Evolutionary conservation across 2,888 invertebrate species (phyloP).

Genomic region (Amblyjoppa fuscipennis): DNA sequence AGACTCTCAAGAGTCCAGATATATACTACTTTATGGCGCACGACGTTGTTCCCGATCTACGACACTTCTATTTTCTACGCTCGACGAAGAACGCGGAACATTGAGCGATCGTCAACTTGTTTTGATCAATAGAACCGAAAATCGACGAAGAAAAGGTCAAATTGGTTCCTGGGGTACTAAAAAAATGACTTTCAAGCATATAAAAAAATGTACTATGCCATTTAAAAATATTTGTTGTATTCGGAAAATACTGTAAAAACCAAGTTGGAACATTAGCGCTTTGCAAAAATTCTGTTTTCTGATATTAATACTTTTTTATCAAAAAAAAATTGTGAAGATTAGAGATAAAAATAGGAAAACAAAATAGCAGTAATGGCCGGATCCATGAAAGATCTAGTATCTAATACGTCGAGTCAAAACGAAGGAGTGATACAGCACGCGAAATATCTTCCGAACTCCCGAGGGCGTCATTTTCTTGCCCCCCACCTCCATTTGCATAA

Average conservation of each 20-base stretch:
- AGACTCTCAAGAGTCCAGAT: constrained; percentile 57
- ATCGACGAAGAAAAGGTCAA: background rate
- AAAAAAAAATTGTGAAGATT: background rate
- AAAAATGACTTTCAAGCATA: background rate
- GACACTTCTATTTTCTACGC: constrained; percentile 24
- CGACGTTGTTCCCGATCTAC: constrained; percentile 27
- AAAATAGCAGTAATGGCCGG: background rate
- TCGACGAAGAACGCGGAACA: background rate
- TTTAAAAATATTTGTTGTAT: background rate
- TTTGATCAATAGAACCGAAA: constrained; percentile 19
- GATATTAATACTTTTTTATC: background rate
- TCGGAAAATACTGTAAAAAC: background rate
- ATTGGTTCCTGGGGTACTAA: background rate
- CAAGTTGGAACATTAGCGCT: background rate
- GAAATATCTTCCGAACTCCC: constrained; percentile 54
- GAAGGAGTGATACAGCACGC: constrained; percentile 50
- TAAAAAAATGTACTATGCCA: background rate
- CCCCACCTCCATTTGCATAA: constrained; percentile 69
- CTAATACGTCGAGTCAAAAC: constrained; percentile 36
- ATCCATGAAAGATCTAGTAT: background rate
- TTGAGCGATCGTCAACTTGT: constrained; percentile 21
- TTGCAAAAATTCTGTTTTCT: background rate
- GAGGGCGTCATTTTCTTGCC: constrained; percentile 49
- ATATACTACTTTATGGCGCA: constrained; percentile 54
- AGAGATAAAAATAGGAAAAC: background rate